These are phyloP conservation scores for Macrosiphum euphorbiae DNA, from an alignment of 2,888 invertebrate species.

Conservation along the genomic window DNA sequence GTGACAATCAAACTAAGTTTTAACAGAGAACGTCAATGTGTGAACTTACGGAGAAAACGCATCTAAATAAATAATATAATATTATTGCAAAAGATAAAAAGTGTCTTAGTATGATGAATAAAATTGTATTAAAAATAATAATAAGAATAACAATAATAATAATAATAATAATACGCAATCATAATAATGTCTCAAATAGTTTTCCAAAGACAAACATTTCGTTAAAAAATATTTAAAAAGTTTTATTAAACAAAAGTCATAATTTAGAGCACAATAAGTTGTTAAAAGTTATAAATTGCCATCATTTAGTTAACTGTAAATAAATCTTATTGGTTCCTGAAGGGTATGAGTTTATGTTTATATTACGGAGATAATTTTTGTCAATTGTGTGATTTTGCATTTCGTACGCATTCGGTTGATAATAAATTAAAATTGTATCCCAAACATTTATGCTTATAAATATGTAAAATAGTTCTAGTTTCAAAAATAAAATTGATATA, in stretches of 20 bases:
- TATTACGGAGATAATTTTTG: neutral
- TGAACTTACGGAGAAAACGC: neutral
- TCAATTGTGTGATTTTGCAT: neutral
- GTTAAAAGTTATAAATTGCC: constrained; percentile 31
- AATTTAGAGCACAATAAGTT: constrained; percentile 1
- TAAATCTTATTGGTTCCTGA: constrained; percentile 23
- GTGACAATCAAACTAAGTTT: neutral
- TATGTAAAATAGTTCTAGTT: neutral
- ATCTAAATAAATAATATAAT: neutral
- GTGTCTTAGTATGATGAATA: neutral
- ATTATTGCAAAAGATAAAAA: neutral
- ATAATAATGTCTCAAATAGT: neutral
- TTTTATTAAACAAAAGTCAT: constrained; percentile 3
- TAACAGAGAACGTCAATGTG: neutral
- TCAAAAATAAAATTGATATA: constrained; percentile 30
- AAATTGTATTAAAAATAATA: neutral
- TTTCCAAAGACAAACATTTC: neutral
- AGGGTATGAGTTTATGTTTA: neutral
- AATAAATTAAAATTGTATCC: neutral
- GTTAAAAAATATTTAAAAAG: constrained; percentile 14
- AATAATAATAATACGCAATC: neutral
- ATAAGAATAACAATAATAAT: neutral
- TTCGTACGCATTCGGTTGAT: neutral
- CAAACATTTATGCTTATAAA: neutral
- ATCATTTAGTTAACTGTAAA: neutral